Evolutionary conservation across 2,888 invertebrate genomes (phyloP), one percentile per base, ranked within the genome.

Genomic region (Hecatera dysodea): DNA sequence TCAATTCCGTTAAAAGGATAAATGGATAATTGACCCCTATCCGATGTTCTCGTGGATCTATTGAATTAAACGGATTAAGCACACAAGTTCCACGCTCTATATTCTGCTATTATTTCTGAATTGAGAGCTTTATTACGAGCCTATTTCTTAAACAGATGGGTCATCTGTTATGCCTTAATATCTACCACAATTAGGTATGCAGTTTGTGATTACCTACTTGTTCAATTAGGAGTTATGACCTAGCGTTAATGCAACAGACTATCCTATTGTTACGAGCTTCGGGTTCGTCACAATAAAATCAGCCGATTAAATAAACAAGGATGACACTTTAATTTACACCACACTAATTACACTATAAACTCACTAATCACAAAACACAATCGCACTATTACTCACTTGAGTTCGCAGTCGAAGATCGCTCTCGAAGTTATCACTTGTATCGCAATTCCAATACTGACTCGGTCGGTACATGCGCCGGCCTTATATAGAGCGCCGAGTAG

Each of bases 11-110:
- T 95, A 96, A 96, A 93, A 92, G 95, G 95, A 95, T 96, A 95
- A 96, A 95, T 94, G 95, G 95, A 94, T 95, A 95, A 96, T 96
- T 95, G 96, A 95, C 95, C 95, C 95, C 94, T 93, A 95, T 95
- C 88, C 89, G 88, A 93, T 93, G 93, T 89, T 90, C 93, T 91
- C 89, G 89, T 88, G 86, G 87, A 92, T 93, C 93, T 93, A 93
- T 94, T 89, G 91, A 94, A 95, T 95, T 94, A 94, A 93, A 89
- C 89, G 91, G 93, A 93, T 93, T 92, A 94, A 91, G 90, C 88
- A 87, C 86, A 88, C 84, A 85, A 88, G 89, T 93, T 91, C 91
- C 92, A 92, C 92, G 93, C 85, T 93, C 92, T 84, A 86, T 76
- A 85, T 87, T 86, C 77, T 70, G 57, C 78, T 81, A 81, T 83